Percentiles rank a stretch among this genome's conserved stretches.
Conservation (phyloP, 2,888 invertebrate genomes). For the Spicauda simplicius region DNA sequence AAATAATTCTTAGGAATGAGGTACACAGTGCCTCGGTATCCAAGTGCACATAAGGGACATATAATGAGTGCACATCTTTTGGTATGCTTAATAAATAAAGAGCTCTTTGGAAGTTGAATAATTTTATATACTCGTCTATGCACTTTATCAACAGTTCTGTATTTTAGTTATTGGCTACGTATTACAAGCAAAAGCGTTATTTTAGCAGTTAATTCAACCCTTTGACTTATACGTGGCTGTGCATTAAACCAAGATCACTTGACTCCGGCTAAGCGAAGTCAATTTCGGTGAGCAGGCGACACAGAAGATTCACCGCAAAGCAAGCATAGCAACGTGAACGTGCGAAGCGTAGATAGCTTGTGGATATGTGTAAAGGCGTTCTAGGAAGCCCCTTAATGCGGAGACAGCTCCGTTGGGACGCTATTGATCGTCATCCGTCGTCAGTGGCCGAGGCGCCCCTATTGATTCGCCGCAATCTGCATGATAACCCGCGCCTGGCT, state of each 20-base stretch:
- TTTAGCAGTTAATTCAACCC: background rate
- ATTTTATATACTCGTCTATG: too few species aligned
- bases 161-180: too few species aligned
- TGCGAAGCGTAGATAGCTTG: slow-evolving; percentile 68
- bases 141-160: too few species aligned
- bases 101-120: too few species aligned
- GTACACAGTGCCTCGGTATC: too few species aligned
- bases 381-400: slow-evolving; percentile 83
- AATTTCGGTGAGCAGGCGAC: slow-evolving; percentile 27
- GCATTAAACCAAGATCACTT: slow-evolving; percentile 12
- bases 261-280: slow-evolving; percentile 21
- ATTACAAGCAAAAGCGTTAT: too few species aligned
- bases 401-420: slow-evolving; percentile 82
- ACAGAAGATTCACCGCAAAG: slow-evolving; percentile 34
- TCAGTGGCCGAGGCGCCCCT: slow-evolving; percentile 81
- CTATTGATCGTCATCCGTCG: slow-evolving; percentile 84
- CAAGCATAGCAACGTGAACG: slow-evolving; percentile 43
- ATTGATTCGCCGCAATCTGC: slow-evolving; percentile 85
- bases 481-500: slow-evolving; percentile 81
- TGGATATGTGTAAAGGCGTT: slow-evolving; percentile 81
- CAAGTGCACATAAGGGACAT: too few species aligned
- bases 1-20: too few species aligned
- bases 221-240: background rate
- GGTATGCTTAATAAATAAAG: too few species aligned
- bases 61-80: too few species aligned